Conservation (phyloP, 2,113 vertebrate species). For the Mirza zaza region DNA sequence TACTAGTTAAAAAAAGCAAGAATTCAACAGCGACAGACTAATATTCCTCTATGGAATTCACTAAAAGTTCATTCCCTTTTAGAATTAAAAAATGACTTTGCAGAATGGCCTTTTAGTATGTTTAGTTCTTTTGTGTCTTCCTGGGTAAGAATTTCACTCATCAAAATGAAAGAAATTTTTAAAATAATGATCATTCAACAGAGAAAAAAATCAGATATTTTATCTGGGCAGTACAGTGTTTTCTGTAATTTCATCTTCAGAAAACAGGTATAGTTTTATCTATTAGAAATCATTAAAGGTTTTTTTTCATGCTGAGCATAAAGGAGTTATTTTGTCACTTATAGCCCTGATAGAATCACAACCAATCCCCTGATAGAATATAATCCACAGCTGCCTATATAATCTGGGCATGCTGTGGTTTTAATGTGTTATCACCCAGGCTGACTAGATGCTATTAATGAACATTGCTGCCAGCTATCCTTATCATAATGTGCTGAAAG, state of each 20-base stretch:
- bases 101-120: neutral
- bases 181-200: neutral
- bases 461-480: conserved; percentile 77
- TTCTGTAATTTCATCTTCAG: conserved; percentile 11
- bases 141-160: neutral
- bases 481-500: conserved; percentile 57
- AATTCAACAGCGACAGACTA: neutral
- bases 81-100: neutral
- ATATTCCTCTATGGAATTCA: neutral
- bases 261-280: conserved; percentile 1
- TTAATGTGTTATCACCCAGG: conserved; percentile 72
- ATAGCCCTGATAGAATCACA: neutral
- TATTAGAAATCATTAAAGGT: conserved; percentile 35
- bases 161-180: neutral
- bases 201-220: conserved; percentile 38
- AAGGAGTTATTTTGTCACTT: conserved; percentile 55
- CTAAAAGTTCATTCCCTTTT: neutral
- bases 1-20: conserved; percentile 21
- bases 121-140: neutral
- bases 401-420: conserved; percentile 74
- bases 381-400: conserved; percentile 9
- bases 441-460: conserved; percentile 77
- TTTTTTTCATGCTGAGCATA: conserved; percentile 42
- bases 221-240: neutral
- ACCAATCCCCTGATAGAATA: neutral